Evolutionary conservation across 2,888 invertebrate genomes (phyloP).

Genomic region (Apamea sordens): DNA sequence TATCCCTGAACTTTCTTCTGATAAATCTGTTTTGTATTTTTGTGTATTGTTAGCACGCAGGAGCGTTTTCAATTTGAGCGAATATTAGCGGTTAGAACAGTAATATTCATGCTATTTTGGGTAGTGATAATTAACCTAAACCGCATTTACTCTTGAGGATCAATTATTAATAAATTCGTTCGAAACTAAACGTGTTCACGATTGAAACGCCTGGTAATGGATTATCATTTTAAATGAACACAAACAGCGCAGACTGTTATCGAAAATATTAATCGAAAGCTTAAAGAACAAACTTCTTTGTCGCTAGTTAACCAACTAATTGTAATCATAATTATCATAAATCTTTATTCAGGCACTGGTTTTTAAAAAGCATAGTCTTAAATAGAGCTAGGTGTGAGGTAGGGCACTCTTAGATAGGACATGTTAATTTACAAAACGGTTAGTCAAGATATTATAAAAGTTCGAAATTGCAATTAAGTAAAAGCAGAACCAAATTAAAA

Average conservation of each 20-base stretch:
- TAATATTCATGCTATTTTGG: neutral
- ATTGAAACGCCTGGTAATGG: neutral
- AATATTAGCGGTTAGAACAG: neutral
- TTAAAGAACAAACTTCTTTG: neutral
- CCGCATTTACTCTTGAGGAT: neutral
- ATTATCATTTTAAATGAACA: neutral
- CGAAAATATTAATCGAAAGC: neutral
- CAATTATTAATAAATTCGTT: neutral
- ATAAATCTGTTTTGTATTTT: slow-evolving; percentile 28
- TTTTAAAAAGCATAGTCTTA: neutral
- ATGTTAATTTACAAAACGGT: neutral
- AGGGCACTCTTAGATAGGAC: neutral
- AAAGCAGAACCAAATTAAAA: neutral
- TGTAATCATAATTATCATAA: neutral
- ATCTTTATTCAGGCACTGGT: too few species aligned
- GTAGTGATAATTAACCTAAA: neutral
- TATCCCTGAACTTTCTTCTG: slow-evolving; percentile 17
- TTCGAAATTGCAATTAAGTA: neutral
- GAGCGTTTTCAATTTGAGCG: slow-evolving; percentile 9
- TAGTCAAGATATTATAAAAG: neutral
- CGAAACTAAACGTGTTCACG: neutral
- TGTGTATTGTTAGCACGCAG: slow-evolving; percentile 12
- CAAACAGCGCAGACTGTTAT: neutral
- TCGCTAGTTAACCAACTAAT: neutral
- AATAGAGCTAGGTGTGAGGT: neutral